A percentile compares a stretch with the other conserved stretches of the same genome.
Conservation (phyloP, 1,140 invertebrate genomes). For the Spodoptera litura region DNA sequence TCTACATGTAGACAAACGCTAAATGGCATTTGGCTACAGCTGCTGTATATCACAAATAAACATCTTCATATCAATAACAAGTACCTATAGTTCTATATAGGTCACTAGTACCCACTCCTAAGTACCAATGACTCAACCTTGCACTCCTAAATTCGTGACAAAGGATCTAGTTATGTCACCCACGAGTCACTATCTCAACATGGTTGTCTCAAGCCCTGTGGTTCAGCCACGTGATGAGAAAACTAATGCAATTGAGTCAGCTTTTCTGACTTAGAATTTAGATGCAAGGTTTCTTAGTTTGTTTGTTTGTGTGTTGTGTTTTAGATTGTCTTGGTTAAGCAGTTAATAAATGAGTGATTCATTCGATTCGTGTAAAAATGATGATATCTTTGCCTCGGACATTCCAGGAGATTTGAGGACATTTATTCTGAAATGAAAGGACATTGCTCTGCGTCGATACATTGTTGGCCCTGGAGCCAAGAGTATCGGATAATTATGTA, state of each 20-base stretch:
- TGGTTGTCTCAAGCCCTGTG: constrained; percentile 2
- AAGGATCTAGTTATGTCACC: constrained; percentile 31
- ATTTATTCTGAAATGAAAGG: too few species aligned
- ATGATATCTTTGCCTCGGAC: too few species aligned
- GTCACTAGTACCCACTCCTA: not conserved
- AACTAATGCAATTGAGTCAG: not conserved
- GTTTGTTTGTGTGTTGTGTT: not conserved
- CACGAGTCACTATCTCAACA: not conserved
- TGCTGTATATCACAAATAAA: too few species aligned
- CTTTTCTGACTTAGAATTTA: not conserved
- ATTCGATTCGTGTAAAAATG: not conserved
- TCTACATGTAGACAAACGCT: too few species aligned
- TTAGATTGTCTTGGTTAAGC: too few species aligned
- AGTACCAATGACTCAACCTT: constrained; percentile 17
- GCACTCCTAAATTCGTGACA: constrained; percentile 11
- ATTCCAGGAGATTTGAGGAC: too few species aligned
- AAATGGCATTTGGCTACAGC: too few species aligned
- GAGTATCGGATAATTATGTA: too few species aligned
- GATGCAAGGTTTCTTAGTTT: not conserved
- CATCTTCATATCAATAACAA: too few species aligned
- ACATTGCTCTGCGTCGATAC: too few species aligned
- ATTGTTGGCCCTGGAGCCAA: too few species aligned
- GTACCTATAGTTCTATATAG: not conserved
- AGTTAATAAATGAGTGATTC: too few species aligned
- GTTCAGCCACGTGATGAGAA: not conserved